Evolutionary conservation across 2,888 invertebrate genomes (phyloP).

Genomic region (Allolobophora icterica): DNA sequence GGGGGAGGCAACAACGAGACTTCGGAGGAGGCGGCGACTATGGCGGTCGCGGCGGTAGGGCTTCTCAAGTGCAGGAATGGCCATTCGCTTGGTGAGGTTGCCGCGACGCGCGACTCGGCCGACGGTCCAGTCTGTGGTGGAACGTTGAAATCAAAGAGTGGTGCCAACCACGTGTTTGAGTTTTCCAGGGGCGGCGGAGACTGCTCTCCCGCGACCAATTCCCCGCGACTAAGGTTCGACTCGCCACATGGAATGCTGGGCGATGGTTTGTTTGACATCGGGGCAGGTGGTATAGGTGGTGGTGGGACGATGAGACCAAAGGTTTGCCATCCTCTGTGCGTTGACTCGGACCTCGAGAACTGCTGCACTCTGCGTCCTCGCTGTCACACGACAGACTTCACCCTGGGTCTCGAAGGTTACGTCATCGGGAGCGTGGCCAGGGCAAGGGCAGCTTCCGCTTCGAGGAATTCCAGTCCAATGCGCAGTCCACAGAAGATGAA

Average conservation of each 20-base stretch:
- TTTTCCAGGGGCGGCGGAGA: not conserved
- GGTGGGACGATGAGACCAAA: not conserved
- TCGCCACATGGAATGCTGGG: not conserved
- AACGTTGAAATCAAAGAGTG: not conserved
- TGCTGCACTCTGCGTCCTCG: not conserved
- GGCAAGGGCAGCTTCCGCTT: not conserved
- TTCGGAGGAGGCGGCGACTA: not conserved
- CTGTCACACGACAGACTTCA: conserved; percentile 21
- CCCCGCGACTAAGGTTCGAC: conserved; percentile 14
- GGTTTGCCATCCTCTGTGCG: conserved; percentile 13
- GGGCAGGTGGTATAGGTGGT: not conserved
- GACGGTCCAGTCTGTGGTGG: not conserved
- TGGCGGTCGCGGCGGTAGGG: not conserved
- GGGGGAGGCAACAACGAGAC: not conserved
- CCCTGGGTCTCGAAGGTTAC: not conserved
- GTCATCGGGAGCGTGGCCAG: not conserved
- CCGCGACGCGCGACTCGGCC: not conserved
- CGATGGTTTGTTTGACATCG: not conserved
- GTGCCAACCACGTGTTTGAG: not conserved
- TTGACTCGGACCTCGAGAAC: conserved; percentile 11
- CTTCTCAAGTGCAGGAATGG: not conserved
- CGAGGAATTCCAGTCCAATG: conserved; percentile 23
- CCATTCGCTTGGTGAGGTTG: conserved; percentile 6
- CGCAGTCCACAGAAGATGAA: conserved; percentile 28
- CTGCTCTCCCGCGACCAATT: not conserved